These are phyloP conservation scores for Wiebesia pumilae DNA, from an alignment of 1,140 invertebrate species.

Conservation along the genomic window DNA sequence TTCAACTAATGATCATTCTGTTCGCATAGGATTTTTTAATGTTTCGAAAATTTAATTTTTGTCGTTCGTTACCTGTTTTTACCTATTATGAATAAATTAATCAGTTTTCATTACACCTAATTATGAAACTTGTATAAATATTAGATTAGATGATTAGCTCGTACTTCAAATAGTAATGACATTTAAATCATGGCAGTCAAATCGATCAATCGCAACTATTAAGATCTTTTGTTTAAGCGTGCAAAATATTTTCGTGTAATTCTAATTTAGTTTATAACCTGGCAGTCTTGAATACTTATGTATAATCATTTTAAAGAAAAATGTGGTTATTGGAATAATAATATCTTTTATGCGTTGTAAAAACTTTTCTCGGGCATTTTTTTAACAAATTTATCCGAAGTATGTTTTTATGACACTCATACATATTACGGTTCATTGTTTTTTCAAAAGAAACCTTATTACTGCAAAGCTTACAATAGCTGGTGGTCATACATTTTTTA, in stretches of 20 bases:
- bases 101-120: background rate
- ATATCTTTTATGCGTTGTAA: background rate
- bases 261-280: background rate
- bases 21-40: too few relatives aligned
- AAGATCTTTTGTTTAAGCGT: background rate
- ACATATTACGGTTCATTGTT: background rate
- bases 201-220: background rate
- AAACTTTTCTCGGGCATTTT: background rate
- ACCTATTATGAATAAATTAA: background rate
- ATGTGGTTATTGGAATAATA: background rate
- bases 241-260: background rate
- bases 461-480: background rate
- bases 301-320: background rate
- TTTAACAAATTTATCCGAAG: background rate
- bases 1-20: too few relatives aligned
- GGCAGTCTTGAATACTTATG: background rate
- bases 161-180: background rate
- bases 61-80: too few relatives aligned
- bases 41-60: too few relatives aligned
- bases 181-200: background rate
- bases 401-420: background rate
- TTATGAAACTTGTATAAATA: background rate
- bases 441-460: background rate
- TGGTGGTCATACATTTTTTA: background rate
- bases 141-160: background rate